phyloP scores from a whole-genome alignment of 1,140 invertebrate genomes.

The Rhizoglyphus robini region DNA sequence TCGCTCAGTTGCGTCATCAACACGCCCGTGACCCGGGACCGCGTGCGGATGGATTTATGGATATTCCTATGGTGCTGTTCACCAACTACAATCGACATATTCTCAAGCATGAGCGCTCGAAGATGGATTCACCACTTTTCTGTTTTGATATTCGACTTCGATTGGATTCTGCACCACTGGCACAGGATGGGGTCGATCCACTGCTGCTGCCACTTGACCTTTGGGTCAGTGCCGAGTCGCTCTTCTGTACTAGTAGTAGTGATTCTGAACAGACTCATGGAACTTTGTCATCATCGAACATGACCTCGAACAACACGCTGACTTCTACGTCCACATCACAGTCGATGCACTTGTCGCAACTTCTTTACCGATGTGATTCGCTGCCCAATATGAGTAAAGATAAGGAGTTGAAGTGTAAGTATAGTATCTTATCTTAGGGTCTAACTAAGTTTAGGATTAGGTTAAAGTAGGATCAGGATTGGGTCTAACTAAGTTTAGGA shows the following conservation, averaged over 20 bases:
- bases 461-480: too few species aligned
- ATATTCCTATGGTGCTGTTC: background rate
- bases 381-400: background rate
- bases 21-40: background rate
- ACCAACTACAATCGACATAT: background rate
- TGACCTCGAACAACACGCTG: background rate
- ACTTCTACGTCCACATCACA: background rate
- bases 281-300: background rate
- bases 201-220: background rate
- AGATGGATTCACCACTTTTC: background rate
- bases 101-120: background rate
- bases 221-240: background rate
- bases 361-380: background rate
- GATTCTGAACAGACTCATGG: background rate
- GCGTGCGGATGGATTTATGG: background rate
- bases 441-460: too few species aligned
- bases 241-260: background rate
- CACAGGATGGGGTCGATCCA: background rate
- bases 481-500: too few species aligned
- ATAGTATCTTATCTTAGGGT: background rate
- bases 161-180: background rate
- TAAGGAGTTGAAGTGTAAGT: slow-evolving; percentile 1
- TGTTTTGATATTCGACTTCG: background rate
- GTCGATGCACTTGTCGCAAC: background rate
- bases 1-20: background rate